These are phyloP conservation scores for Oncorhynchus keta DNA, from an alignment of 2,113 vertebrate genomes.

Conservation along the genomic window DNA sequence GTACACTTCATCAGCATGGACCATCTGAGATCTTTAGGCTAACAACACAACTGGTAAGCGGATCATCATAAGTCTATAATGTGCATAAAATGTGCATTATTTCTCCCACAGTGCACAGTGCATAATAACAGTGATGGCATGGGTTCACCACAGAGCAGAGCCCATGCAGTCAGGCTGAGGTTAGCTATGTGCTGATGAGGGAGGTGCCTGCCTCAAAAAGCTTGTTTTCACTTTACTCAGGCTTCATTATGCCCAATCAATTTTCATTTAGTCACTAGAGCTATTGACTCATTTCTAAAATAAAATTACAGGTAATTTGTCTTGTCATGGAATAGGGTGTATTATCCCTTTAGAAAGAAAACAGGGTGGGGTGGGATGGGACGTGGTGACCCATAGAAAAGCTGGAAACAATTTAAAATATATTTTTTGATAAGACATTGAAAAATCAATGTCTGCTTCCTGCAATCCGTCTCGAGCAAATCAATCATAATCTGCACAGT, in stretches of 20 bases:
- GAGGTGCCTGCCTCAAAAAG: constrained; percentile 75
- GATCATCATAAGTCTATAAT: constrained; percentile 51
- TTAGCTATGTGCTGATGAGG: constrained; percentile 69
- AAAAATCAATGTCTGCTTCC: constrained; percentile 99
- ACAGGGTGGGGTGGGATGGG: too few relatives aligned
- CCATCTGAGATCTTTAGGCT: constrained; percentile 1
- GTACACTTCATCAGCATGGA: neutral
- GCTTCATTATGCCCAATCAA: constrained; percentile 98
- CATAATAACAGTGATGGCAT: too few relatives aligned
- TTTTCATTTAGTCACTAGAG: constrained; percentile 95
- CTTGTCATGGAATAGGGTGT: constrained; percentile 90
- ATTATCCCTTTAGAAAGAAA: constrained; percentile 78
- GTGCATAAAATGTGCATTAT: constrained; percentile 31
- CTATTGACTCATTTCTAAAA: constrained; percentile 98
- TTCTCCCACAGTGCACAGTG: constrained; percentile 48
- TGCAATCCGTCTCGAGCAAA: constrained; percentile 95
- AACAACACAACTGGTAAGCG: constrained; percentile 2
- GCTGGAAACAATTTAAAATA: constrained; percentile 95
- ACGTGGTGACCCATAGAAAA: constrained; percentile 10
- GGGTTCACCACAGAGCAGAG: neutral
- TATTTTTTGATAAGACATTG: constrained; percentile 96
- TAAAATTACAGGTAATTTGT: constrained; percentile 97
- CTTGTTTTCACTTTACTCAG: constrained; percentile 91
- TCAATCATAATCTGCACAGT: constrained; percentile 92
- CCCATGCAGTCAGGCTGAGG: neutral